A percentile compares a stretch with the other conserved stretches of the same genome.
Conservation (phyloP, 2,797 vertebrate genomes). For the Eremophila alpestris region DNA sequence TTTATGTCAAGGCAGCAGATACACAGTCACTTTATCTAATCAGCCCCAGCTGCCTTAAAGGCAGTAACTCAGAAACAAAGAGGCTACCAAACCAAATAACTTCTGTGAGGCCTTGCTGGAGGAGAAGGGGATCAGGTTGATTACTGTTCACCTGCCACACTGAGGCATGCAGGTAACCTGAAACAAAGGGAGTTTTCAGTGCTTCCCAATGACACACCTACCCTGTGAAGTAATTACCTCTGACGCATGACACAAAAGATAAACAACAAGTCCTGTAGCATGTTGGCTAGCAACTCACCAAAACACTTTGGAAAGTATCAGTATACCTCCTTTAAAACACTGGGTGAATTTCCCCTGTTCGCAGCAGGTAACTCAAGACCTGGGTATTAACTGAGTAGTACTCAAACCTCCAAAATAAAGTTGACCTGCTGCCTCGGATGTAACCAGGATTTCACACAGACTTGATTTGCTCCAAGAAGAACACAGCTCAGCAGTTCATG, state of each 20-base stretch:
- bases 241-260: constrained; percentile 68
- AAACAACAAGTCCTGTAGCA: constrained; percentile 64
- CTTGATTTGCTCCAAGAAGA: background rate
- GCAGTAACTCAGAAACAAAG: constrained; percentile 6
- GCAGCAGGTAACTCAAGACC: background rate
- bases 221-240: constrained; percentile 65
- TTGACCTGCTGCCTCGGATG: background rate
- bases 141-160: constrained; percentile 46
- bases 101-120: background rate
- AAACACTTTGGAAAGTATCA: constrained; percentile 63
- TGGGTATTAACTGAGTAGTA: background rate
- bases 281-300: constrained; percentile 76
- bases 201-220: constrained; percentile 74
- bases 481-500: background rate
- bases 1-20: constrained; percentile 40
- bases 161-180: constrained; percentile 63
- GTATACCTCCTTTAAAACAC: constrained; percentile 3
- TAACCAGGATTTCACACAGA: background rate
- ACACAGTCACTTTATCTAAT: background rate
- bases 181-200: constrained; percentile 69
- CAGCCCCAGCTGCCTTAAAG: background rate
- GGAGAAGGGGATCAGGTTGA: constrained; percentile 1
- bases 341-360: background rate
- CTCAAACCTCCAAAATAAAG: background rate
- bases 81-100: constrained; percentile 29